Evolutionary conservation across 2,797 vertebrate species (phyloP).

Genomic region (Pipistrellus kuhlii): DNA sequence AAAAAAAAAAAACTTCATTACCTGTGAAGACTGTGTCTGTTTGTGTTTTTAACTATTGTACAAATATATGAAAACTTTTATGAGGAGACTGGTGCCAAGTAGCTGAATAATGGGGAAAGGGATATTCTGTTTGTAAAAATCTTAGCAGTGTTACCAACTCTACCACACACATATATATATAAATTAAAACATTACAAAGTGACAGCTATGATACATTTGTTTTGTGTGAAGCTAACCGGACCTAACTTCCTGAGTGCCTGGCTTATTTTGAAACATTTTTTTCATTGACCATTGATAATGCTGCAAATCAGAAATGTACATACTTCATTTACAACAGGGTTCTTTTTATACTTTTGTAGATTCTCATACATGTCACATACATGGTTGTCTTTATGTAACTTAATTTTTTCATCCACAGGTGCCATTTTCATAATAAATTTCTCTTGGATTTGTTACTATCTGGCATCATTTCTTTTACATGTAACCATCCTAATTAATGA

Average conservation of each 20-base stretch:
- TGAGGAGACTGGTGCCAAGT: slow-evolving; percentile 99
- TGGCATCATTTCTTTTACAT: slow-evolving; percentile 98
- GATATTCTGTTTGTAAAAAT: slow-evolving; percentile 98
- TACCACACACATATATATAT: slow-evolving; percentile 89
- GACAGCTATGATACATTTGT: slow-evolving; percentile 99
- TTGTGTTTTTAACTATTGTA: slow-evolving; percentile 99
- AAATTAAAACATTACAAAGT: slow-evolving; percentile 99
- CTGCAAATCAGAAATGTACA: slow-evolving; percentile 99
- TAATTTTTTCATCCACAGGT: slow-evolving; percentile 98
- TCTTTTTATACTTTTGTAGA: slow-evolving; percentile 98
- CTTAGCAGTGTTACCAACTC: slow-evolving; percentile 99
- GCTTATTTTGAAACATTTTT: slow-evolving; percentile 94
- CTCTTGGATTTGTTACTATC: slow-evolving; percentile 98
- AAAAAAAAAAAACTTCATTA: slow-evolving; percentile 94
- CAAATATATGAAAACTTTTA: slow-evolving; percentile 99
- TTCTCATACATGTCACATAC: slow-evolving; percentile 97
- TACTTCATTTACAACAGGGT: slow-evolving; percentile 99
- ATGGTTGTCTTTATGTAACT: slow-evolving; percentile 99
- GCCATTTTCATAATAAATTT: slow-evolving; percentile 99
- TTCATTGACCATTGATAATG: slow-evolving; percentile 98
- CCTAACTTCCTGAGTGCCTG: slow-evolving; percentile 99
- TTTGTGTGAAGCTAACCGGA: slow-evolving; percentile 97
- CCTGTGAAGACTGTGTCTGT: slow-evolving; percentile 99
- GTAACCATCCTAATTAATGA: slow-evolving; percentile 92
- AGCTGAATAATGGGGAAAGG: slow-evolving; percentile 97